Evolutionary conservation across 2,113 vertebrate species (phyloP), one percentile per base, ranked within the genome.

Genomic region (Dipodomys stephensi): DNA sequence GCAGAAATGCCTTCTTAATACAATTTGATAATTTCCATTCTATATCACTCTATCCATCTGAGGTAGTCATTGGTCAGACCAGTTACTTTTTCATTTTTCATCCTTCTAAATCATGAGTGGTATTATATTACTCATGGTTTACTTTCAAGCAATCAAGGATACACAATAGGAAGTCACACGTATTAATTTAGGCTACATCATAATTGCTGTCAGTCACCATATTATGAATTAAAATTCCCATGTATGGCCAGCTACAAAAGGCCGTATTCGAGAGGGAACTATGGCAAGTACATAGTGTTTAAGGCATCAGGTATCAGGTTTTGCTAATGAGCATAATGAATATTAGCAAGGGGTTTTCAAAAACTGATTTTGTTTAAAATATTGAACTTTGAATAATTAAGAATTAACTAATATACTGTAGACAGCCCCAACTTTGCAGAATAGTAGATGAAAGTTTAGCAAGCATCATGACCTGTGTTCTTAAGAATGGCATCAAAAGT

Each of bases 351-450:
- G 6, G 18, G 9, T 62, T 62, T 62, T 39, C 39, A 9, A 49
- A 93, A 91, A 76, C 67, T 88, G 76, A 11, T 39, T 5, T 80
- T 94, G 44, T 94, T 90, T 32, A 44, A 90, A 22, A 6, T 72
- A 73, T 62, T 28, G 28, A 49, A 49, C 49, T 49, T 49, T 49
- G 12, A 9, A 35, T 35, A 35, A 35, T 35, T 35, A 35, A 35
- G 35, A 35, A 44, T 68, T 88, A n/a, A 32, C 20, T 82, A 91
- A 78, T 64, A 35, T 69, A 85, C 73, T 91, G 73, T 88, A 77
- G 27, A 88, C n/a, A 49, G n/a, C 85, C n/a, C 30, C 7, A 87
- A 53, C 27, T 78, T 94, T 91, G 13, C 57, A 94, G 60, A 92
- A 77, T 44, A 69, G 60, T 35, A 19, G 53, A 35, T 85, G 90